Evolutionary conservation across 2,113 vertebrate genomes (phyloP), one percentile per base, ranked within the genome.

Genomic region (Pterocles gutturalis): DNA sequence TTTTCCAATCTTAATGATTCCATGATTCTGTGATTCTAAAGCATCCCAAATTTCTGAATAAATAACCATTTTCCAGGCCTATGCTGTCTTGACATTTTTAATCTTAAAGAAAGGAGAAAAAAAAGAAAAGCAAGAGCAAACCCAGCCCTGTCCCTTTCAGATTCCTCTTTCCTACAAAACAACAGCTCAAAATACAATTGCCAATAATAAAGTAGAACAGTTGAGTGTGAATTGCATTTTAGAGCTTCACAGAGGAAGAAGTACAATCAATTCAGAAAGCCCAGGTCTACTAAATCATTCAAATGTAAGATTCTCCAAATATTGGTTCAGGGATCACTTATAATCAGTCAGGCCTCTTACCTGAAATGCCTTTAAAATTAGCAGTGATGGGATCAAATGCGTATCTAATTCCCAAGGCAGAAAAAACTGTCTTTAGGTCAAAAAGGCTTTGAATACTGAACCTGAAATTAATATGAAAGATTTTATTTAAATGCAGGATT

Each of bases 311-410:
- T 21, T 51, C 29, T 86, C 17, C 38, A 80, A 8, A 24, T 62
- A 31, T 11, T 41, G 58, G 28, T 33, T 72, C 33, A 85, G 15
- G 13, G 60, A 75, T 82, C 3, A 45, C 25, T 54, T 88, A 38
- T 29, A 73, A 84, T 94, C 79, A 86, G 57, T 41, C 65, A 57
- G 61, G 28, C 6, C 34, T 87, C 79, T 97, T 97, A 99, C 99
- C 99, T 98, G 99, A 99, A 96, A 99, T 98, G 89, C 98, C 99
- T 77, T 98, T 98, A 97, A 99, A 99, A 97, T 99, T 98, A n/a
- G 99, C 99, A 60, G 97, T 91, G 21, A 95, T 82, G 8, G 99
- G 99, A 94, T 98, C 98, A 89, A 99, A 99, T 64, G 99, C 98
- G 15, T 99, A 98, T 28, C 96, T 99, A 89, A 99, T 97, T 93